Conservation (phyloP, 2,888 invertebrate genomes). For the Plagiodera versicolora region DNA sequence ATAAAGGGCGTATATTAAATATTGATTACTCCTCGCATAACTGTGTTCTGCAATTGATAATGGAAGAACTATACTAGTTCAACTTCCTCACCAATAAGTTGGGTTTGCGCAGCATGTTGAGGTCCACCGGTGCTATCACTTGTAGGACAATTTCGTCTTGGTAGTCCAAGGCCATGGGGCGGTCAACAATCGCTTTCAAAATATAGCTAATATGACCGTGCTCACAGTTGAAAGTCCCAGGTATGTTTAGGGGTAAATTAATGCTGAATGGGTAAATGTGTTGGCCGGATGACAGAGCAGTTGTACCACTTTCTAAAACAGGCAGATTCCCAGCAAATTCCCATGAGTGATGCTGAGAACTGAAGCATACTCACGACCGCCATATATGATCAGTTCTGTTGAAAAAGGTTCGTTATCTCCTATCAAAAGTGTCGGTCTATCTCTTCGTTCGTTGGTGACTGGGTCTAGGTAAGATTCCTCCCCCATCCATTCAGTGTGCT, state of each 20-base stretch:
- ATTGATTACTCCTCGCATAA: too few relatives aligned
- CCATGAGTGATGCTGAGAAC: too few relatives aligned
- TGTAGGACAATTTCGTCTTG: conserved; percentile 40
- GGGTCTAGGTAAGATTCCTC: conserved; percentile 40
- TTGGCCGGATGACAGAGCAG: conserved; percentile 38
- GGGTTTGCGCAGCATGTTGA: conserved; percentile 34
- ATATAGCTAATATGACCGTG: conserved; percentile 41
- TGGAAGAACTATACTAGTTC: too few relatives aligned
- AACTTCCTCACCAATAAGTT: conserved; percentile 37
- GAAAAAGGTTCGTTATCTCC: conserved; percentile 41
- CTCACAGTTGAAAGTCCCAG: conserved; percentile 40
- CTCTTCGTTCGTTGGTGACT: conserved; percentile 36
- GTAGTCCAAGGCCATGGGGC: conserved; percentile 47
- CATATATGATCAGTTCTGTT: conserved; percentile 41
- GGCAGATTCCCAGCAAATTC: background rate
- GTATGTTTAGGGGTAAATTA: conserved; percentile 40
- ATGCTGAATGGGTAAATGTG: conserved; percentile 45
- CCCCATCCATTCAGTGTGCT: conserved; percentile 42
- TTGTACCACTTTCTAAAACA: conserved; percentile 38
- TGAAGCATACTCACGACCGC: conserved; percentile 36
- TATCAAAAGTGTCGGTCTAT: conserved; percentile 34
- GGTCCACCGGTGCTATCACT: conserved; percentile 42
- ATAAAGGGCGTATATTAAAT: too few relatives aligned
- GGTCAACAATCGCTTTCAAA: conserved; percentile 41
- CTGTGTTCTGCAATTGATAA: too few relatives aligned